Conservation (phyloP, 2,113 vertebrate species). For the Ailurus styani region DNA sequence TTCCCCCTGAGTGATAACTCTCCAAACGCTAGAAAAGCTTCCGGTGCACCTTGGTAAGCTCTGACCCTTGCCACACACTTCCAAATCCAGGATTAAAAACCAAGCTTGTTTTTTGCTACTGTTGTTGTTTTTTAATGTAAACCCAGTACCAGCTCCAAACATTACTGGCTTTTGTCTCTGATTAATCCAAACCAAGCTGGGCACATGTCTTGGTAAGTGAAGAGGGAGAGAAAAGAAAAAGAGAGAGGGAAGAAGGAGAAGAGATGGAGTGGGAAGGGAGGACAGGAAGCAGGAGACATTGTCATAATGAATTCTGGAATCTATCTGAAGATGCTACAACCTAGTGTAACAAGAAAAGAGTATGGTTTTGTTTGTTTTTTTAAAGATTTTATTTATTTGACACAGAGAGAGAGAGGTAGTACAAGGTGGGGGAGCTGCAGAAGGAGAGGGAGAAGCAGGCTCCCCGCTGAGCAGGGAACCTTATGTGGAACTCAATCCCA, state of each 20-base stretch:
- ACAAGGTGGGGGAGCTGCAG: neutral
- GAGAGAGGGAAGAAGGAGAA: neutral
- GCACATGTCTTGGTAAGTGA: neutral
- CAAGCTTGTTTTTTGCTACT: neutral
- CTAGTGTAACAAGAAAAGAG: neutral
- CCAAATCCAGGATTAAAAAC: neutral
- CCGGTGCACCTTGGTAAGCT: neutral
- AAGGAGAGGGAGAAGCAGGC: neutral
- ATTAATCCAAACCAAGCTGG: neutral
- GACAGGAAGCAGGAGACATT: neutral
- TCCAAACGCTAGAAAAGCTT: neutral
- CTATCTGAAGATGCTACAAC: neutral
- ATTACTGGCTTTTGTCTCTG: neutral
- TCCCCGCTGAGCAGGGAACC: no score
- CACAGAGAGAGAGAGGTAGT: no score
- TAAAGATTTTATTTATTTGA: neutral
- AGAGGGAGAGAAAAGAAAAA: fast-evolving
- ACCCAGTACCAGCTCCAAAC: neutral
- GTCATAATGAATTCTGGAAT: neutral
- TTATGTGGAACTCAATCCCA: no score
- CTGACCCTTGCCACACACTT: neutral
- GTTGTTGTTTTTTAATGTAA: neutral
- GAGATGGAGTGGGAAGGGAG: fast-evolving
- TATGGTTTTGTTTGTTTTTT: neutral
- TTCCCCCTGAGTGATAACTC: neutral